A percentile compares a stretch with the other conserved stretches of the same genome.
Conservation (phyloP, 2,113 vertebrate species). For the Megaceryle torquata region DNA sequence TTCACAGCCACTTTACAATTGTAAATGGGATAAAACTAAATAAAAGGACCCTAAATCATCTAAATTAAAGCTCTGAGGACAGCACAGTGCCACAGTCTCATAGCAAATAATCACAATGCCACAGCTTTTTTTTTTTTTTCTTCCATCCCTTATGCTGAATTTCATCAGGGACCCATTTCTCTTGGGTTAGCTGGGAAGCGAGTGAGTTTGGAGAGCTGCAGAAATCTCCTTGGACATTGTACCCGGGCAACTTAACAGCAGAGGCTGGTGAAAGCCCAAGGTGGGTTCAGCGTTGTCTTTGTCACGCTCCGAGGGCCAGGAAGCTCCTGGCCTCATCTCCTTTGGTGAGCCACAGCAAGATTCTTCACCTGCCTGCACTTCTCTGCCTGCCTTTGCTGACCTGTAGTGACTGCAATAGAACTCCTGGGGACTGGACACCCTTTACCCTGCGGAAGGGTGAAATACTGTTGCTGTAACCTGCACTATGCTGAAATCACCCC, state of each 20-base stretch:
- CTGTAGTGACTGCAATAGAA: rapidly evolving
- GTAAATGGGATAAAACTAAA: slow-evolving; percentile 32
- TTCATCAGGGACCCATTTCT: not conserved
- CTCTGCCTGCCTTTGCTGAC: not conserved
- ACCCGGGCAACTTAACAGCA: rapidly evolving
- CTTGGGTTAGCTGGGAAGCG: not conserved
- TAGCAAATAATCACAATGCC: not conserved
- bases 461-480: not conserved
- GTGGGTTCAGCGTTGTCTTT: not conserved
- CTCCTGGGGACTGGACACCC: not conserved
- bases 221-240: not conserved
- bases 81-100: not conserved
- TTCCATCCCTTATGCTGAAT: not conserved
- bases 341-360: too few species aligned
- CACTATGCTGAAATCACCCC: not conserved
- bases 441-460: not conserved
- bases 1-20: slow-evolving; percentile 34
- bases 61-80: slow-evolving; percentile 53
- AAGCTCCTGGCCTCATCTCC: not conserved
- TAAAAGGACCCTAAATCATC: slow-evolving; percentile 52
- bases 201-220: not conserved
- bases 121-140: not conserved
- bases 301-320: not conserved
- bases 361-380: not conserved
- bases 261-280: not conserved